A percentile compares a stretch with the other conserved stretches of the same genome.
phyloP scores from a whole-genome alignment of 2,113 vertebrate species.

The Tenebrosternarchus preto region DNA sequence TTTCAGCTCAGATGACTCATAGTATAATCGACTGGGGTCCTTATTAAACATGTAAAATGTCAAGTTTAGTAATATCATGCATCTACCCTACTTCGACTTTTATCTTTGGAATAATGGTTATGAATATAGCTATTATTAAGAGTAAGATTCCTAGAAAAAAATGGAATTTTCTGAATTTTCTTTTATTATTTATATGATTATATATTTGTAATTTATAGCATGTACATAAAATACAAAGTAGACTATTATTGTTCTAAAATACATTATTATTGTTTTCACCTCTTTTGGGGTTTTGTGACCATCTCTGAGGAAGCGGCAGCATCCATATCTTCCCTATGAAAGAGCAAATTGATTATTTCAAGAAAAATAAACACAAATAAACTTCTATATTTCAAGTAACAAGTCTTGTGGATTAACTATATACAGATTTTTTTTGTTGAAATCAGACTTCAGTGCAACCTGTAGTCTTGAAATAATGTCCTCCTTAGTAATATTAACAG shows the following conservation, averaged over 20 bases:
- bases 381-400: no score
- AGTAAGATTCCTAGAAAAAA: neutral
- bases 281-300: conserved; percentile 94
- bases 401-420: neutral
- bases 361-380: neutral
- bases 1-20: conserved; percentile 93
- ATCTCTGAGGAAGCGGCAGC: conserved; percentile 92
- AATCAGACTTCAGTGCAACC: conserved; percentile 13
- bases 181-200: no score
- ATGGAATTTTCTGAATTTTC: neutral
- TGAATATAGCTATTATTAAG: neutral
- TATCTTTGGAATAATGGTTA: neutral
- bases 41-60: conserved; percentile 53
- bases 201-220: neutral
- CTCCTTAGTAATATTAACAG: conserved; percentile 90
- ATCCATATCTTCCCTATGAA: conserved; percentile 89
- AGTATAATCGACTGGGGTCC: conserved; percentile 88
- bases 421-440: neutral
- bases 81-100: neutral
- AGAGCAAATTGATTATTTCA: neutral
- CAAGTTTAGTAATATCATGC: neutral
- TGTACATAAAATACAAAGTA: neutral
- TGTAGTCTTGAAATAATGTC: conserved; percentile 95
- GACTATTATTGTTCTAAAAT: neutral
- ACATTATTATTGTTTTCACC: conserved; percentile 67